phyloP scores from a whole-genome alignment of 2,113 vertebrate species.

The Diglossa brunneiventris region DNA sequence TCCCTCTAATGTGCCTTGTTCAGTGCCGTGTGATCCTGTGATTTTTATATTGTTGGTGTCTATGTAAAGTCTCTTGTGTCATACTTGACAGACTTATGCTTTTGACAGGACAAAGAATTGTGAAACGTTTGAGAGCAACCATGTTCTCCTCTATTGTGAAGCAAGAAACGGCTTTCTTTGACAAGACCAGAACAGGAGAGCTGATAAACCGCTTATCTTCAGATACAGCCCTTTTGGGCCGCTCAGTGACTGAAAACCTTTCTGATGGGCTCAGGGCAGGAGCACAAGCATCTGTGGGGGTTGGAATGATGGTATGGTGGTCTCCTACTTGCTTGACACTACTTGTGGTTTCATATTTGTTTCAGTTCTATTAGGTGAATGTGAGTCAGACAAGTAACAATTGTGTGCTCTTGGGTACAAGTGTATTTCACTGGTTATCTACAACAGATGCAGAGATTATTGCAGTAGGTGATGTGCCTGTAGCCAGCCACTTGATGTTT shows the following conservation, averaged over 20 bases:
- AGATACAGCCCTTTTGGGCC: slow-evolving; percentile 86
- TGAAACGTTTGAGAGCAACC: slow-evolving; percentile 84
- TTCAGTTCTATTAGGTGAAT: not conserved
- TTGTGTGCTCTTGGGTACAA: not conserved
- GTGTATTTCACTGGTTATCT: not conserved
- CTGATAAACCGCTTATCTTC: slow-evolving; percentile 94
- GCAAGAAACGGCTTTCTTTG: slow-evolving; percentile 96
- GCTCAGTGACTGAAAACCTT: slow-evolving; percentile 92
- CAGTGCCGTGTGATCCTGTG: not conserved
- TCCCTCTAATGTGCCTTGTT: not conserved
- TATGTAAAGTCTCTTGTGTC: not conserved
- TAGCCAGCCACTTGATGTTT: not conserved
- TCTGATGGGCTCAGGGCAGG: slow-evolving; percentile 92
- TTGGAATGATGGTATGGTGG: slow-evolving; percentile 93
- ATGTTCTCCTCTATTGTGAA: slow-evolving; percentile 90
- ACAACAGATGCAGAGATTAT: not conserved
- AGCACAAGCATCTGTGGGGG: slow-evolving; percentile 86
- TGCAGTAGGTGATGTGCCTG: not conserved
- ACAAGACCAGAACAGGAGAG: slow-evolving; percentile 91
- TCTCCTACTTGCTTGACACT: not conserved
- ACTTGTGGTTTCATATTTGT: not conserved
- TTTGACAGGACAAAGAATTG: slow-evolving; percentile 87
- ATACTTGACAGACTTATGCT: not conserved
- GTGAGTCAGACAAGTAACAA: not conserved
- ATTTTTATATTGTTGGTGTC: not conserved